These are phyloP conservation scores for Fulmarus glacialis DNA, from an alignment of 2,113 vertebrate species.

Conservation along the genomic window DNA sequence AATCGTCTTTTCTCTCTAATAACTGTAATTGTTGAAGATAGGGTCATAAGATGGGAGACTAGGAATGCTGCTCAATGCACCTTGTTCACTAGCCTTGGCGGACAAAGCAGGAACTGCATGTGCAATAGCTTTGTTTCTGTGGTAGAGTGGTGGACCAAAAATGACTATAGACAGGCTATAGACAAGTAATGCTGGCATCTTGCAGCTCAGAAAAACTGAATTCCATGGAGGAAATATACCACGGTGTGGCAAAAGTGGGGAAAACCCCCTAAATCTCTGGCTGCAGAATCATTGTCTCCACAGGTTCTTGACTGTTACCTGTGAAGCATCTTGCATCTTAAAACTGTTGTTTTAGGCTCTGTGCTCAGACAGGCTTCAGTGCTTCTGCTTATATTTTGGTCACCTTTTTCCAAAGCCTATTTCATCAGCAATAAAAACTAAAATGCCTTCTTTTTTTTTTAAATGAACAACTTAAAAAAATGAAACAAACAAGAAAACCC, in stretches of 20 bases:
- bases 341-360: neutral
- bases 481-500: neutral
- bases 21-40: neutral
- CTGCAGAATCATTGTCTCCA: neutral
- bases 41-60: neutral
- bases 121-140: neutral
- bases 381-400: neutral
- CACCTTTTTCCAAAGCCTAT: neutral
- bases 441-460: neutral
- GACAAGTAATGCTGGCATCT: neutral
- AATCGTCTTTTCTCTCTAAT: neutral
- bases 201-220: neutral
- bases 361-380: neutral
- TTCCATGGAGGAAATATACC: neutral
- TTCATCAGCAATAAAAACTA: neutral
- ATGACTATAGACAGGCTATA: neutral
- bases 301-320: neutral
- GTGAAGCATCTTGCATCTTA: neutral
- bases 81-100: neutral
- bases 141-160: neutral
- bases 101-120: neutral
- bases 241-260: accelerated
- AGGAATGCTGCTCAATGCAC: neutral
- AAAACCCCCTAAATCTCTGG: accelerated
- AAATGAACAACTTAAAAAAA: neutral